phyloP scores from a whole-genome alignment of 2,113 vertebrate species.

The Siphamia tubifer region DNA sequence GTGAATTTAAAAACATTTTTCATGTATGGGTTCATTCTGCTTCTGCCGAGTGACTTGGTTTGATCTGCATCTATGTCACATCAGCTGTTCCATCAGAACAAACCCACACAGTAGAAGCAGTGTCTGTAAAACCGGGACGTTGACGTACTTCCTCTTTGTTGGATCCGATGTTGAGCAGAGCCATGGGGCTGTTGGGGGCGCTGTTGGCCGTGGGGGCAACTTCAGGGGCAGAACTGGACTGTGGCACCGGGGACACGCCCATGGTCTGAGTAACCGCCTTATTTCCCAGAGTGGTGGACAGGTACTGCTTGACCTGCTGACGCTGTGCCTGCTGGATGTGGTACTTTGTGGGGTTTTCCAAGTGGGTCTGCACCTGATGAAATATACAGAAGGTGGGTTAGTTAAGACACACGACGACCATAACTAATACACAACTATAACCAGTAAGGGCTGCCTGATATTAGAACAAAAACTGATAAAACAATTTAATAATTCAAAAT shows the following conservation, averaged over 20 bases:
- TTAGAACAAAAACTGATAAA: too few relatives aligned
- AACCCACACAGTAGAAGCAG: not conserved
- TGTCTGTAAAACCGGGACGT: conserved; percentile 17
- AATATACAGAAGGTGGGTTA: not conserved
- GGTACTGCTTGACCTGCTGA: conserved; percentile 89
- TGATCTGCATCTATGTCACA: too few relatives aligned
- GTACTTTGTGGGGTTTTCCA: conserved; percentile 89
- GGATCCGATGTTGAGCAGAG: conserved; percentile 86
- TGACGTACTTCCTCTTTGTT: conserved; percentile 86
- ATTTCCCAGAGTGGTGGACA: conserved; percentile 86
- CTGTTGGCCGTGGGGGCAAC: conserved; percentile 75
- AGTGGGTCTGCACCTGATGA: conserved; percentile 85
- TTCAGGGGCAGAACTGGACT: conserved; percentile 79
- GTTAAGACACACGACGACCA: too few relatives aligned
- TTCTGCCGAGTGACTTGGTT: too few relatives aligned
- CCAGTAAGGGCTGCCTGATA: too few relatives aligned
- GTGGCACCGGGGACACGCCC: conserved; percentile 66
- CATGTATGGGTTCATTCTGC: too few relatives aligned
- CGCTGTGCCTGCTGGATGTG: conserved; percentile 88
- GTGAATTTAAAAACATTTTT: too few relatives aligned
- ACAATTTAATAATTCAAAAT: too few relatives aligned
- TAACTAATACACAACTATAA: too few relatives aligned
- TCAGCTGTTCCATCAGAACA: conserved; percentile 16
- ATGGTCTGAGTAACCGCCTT: conserved; percentile 81
- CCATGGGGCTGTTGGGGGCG: conserved; percentile 88